Conservation (phyloP, 2,797 vertebrate species). For the Toxotes lorentzi region DNA sequence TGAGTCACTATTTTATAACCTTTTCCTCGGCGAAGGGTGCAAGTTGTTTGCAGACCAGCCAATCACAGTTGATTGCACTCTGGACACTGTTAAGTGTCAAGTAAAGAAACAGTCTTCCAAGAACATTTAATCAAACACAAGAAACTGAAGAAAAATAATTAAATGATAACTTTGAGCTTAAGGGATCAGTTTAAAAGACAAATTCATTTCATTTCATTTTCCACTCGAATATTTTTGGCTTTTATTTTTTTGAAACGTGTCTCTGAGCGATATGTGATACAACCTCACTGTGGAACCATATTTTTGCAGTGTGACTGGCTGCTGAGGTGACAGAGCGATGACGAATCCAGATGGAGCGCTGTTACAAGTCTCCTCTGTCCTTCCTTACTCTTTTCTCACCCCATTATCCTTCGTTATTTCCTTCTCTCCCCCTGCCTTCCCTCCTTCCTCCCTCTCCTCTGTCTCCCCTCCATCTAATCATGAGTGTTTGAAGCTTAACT, state of each 20-base stretch:
- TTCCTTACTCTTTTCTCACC: background rate
- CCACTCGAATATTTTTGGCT: background rate
- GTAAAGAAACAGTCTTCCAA: background rate
- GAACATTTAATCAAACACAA: background rate
- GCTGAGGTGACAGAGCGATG: background rate
- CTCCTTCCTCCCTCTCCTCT: background rate
- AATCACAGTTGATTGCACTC: background rate
- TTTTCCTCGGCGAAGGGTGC: background rate
- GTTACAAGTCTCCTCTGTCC: background rate
- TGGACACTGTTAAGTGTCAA: background rate
- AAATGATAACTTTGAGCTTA: background rate
- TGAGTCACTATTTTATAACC: background rate
- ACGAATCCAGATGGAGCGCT: background rate
- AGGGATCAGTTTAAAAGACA: too few relatives aligned
- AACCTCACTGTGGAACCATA: background rate
- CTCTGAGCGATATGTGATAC: background rate
- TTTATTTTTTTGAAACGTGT: too few relatives aligned
- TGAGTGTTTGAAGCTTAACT: constrained; percentile 91
- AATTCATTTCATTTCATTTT: background rate
- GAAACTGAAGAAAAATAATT: background rate
- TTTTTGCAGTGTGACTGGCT: background rate
- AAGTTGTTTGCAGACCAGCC: background rate
- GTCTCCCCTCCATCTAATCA: constrained; percentile 93
- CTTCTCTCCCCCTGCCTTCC: background rate
- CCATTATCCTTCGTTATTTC: background rate